Percentiles rank a stretch among this genome's conserved stretches.
Conservation (phyloP, 2,888 invertebrate genomes). For the Dugesia japonica region DNA sequence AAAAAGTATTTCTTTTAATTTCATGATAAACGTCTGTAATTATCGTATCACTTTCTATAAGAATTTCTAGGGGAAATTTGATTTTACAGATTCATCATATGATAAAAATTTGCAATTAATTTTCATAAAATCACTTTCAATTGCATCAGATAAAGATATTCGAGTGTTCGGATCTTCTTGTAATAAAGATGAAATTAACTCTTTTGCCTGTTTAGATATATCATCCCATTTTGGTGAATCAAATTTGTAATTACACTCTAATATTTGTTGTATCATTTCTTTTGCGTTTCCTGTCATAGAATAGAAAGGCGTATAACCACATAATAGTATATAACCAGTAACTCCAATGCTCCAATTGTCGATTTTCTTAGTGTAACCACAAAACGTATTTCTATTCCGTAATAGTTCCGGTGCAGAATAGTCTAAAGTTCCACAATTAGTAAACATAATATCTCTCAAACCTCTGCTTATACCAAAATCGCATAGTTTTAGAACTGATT, state of each 20-base stretch:
- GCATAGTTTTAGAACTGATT: slow-evolving; percentile 13
- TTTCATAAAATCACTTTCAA: slow-evolving; percentile 2
- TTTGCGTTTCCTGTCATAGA: slow-evolving; percentile 16
- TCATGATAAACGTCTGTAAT: too few relatives aligned
- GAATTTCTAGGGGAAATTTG: too few relatives aligned
- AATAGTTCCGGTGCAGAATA: slow-evolving; percentile 32
- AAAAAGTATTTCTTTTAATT: too few relatives aligned
- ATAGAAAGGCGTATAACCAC: slow-evolving; percentile 31
- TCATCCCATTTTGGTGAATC: slow-evolving; percentile 25
- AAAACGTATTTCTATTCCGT: background rate
- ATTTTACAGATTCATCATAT: too few relatives aligned
- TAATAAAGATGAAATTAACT: slow-evolving; percentile 20
- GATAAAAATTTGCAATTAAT: too few relatives aligned
- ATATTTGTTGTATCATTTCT: slow-evolving; percentile 26
- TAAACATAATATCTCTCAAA: slow-evolving; percentile 22
- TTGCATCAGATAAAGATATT: background rate
- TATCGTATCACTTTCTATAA: too few relatives aligned
- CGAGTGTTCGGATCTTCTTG: slow-evolving; percentile 21
- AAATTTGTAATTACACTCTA: slow-evolving; percentile 23
- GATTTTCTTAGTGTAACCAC: slow-evolving; percentile 20
- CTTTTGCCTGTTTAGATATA: slow-evolving; percentile 24
- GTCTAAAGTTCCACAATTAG: slow-evolving; percentile 29
- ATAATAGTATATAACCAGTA: slow-evolving; percentile 25
- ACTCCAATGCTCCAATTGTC: slow-evolving; percentile 32
- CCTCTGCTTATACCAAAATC: slow-evolving; percentile 29